Conservation (phyloP, 1,140 invertebrate genomes). For the Formica exsecta region DNA sequence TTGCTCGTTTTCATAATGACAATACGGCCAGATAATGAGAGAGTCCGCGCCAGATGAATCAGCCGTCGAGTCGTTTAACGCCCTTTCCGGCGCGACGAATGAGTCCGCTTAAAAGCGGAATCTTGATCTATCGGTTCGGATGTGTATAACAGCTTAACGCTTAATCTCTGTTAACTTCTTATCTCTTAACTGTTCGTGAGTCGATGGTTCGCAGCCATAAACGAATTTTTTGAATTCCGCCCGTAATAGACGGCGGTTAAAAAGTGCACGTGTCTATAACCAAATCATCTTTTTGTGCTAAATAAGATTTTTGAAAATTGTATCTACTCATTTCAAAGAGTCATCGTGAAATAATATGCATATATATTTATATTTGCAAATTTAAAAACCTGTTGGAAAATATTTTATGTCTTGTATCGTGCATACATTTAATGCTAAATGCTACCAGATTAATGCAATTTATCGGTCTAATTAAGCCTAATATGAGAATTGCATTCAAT, state of each 20-base stretch:
- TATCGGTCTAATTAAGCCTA: conserved; percentile 58
- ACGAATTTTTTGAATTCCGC: conserved; percentile 15
- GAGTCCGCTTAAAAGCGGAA: conserved; percentile 22
- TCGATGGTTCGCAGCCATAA: conserved; percentile 6
- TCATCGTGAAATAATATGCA: background rate
- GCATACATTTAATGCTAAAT: conserved; percentile 15
- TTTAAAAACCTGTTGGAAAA: background rate
- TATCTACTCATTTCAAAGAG: background rate
- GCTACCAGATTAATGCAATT: conserved; percentile 3
- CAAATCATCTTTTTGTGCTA: background rate
- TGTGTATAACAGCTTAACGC: conserved; percentile 21
- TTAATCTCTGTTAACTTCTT: conserved; percentile 21
- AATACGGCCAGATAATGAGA: conserved; percentile 50
- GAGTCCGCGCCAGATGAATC: conserved; percentile 44
- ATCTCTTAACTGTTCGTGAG: background rate
- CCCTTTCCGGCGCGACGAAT: conserved; percentile 45
- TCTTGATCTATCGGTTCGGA: background rate
- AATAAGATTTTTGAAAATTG: background rate
- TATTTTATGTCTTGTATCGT: background rate
- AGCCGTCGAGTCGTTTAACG: conserved; percentile 30
- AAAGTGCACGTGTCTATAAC: background rate
- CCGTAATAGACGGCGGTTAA: background rate
- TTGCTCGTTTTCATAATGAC: conserved; percentile 54
- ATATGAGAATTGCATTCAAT: conserved; percentile 55
- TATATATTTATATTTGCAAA: background rate